A percentile compares a stretch with the other conserved stretches of the same genome.
phyloP scores from a whole-genome alignment of 2,888 invertebrate species.

The Harmothoe impar region DNA sequence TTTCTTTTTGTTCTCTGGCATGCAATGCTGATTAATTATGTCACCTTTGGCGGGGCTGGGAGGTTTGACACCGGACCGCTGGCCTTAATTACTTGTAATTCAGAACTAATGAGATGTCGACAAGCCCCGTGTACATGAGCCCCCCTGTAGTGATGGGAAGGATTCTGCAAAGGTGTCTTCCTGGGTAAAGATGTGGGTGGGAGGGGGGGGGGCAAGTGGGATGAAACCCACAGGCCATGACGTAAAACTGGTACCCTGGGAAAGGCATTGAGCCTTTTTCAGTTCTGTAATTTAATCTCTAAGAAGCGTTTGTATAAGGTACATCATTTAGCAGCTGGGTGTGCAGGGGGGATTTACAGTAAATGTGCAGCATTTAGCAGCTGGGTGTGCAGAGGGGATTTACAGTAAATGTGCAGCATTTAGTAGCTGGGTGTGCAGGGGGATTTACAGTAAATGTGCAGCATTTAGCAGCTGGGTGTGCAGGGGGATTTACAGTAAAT shows the following conservation, averaged over 20 bases:
- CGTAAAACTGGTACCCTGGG: neutral
- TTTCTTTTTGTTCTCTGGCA: conserved; percentile 50
- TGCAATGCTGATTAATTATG: conserved; percentile 58
- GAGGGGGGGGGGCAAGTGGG: neutral
- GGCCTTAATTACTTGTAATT: conserved; percentile 47
- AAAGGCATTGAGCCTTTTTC: neutral
- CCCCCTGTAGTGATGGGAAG: neutral
- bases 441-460: too few species aligned
- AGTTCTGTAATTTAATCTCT: too few species aligned
- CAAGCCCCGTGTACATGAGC: conserved; percentile 4
- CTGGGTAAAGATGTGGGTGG: neutral
- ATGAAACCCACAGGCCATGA: neutral
- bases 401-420: too few species aligned
- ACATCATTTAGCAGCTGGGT: too few species aligned
- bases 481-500: too few species aligned
- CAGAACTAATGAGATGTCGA: conserved; percentile 46
- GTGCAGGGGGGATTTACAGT: too few species aligned
- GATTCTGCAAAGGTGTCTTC: neutral
- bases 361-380: too few species aligned
- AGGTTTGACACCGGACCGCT: conserved; percentile 51
- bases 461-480: too few species aligned
- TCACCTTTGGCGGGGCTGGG: conserved; percentile 28
- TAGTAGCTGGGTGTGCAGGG: too few species aligned
- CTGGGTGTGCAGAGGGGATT: too few species aligned
- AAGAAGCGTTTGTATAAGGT: too few species aligned